These are phyloP conservation scores for Melangyna quadrimaculata DNA, from an alignment of 2,888 invertebrate species.

Conservation along the genomic window DNA sequence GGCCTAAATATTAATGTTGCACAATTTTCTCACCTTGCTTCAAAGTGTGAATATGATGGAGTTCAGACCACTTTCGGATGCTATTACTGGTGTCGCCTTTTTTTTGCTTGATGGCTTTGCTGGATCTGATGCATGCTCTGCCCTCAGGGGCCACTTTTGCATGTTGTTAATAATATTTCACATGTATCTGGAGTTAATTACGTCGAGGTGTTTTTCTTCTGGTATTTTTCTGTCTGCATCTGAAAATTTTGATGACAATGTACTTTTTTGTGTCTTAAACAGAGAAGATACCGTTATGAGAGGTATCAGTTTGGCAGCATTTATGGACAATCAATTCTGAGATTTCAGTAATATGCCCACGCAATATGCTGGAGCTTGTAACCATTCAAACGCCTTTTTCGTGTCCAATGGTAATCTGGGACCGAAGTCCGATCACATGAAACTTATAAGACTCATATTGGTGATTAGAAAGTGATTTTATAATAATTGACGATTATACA, in stretches of 20 bases:
- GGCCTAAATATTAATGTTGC: constrained; percentile 57
- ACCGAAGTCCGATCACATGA: background rate
- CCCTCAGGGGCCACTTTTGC: constrained; percentile 46
- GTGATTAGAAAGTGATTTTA: background rate
- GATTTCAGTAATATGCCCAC: constrained; percentile 51
- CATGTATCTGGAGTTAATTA: constrained; percentile 58
- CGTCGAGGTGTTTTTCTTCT: constrained; percentile 52
- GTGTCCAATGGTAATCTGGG: constrained; percentile 31
- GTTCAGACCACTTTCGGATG: constrained; percentile 47
- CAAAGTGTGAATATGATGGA: constrained; percentile 69
- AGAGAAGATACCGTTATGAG: constrained; percentile 1
- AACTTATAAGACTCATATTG: background rate
- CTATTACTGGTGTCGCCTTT: constrained; percentile 53
- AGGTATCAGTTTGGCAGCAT: background rate
- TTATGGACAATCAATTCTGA: constrained; percentile 12
- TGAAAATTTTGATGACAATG: constrained; percentile 49
- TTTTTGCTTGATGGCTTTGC: background rate
- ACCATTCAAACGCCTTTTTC: constrained; percentile 55
- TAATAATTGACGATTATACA: too few species aligned
- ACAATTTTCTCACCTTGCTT: constrained; percentile 65
- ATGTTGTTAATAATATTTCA: constrained; percentile 64
- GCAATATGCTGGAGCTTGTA: constrained; percentile 4
- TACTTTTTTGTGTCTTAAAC: background rate
- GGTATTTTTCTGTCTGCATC: constrained; percentile 34
- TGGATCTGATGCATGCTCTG: background rate